phyloP scores from a whole-genome alignment of 2,797 vertebrate species.

The Manis javanica region DNA sequence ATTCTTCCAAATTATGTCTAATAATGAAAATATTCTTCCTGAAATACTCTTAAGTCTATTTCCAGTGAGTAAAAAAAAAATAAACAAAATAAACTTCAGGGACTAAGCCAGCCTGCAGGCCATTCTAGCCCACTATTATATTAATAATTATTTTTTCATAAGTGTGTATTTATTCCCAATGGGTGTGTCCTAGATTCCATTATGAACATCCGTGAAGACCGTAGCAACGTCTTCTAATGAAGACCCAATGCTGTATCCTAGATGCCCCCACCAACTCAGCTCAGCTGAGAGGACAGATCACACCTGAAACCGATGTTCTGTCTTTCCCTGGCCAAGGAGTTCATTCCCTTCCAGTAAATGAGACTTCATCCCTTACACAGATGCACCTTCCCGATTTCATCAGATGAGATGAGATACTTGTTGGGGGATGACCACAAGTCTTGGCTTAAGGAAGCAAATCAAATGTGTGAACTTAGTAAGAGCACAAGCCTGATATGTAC shows the following conservation, averaged over 20 bases:
- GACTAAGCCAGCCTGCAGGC: not conserved
- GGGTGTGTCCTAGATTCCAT: slow-evolving; percentile 77
- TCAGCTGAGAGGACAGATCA: slow-evolving; percentile 75
- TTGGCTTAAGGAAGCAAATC: slow-evolving; percentile 52
- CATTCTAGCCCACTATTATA: slow-evolving; percentile 56
- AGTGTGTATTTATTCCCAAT: slow-evolving; percentile 75
- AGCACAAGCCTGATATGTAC: not conserved
- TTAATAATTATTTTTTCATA: slow-evolving; percentile 73
- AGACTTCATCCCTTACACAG: slow-evolving; percentile 65
- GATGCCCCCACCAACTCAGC: slow-evolving; percentile 66
- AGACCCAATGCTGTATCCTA: slow-evolving; percentile 79
- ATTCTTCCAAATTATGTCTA: not conserved
- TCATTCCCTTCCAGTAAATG: slow-evolving; percentile 64
- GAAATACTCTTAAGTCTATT: slow-evolving; percentile 9
- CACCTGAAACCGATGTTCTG: slow-evolving; percentile 80
- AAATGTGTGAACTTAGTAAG: slow-evolving; percentile 11
- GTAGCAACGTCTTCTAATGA: slow-evolving; percentile 74
- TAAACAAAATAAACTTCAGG: not conserved
- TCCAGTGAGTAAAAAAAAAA: slow-evolving; percentile 20
- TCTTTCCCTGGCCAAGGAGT: slow-evolving; percentile 69
- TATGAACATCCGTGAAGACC: slow-evolving; percentile 73
- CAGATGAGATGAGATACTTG: slow-evolving; percentile 5
- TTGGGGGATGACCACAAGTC: slow-evolving; percentile 9
- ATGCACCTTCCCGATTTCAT: slow-evolving; percentile 72
- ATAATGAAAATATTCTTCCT: slow-evolving; percentile 20